These are phyloP conservation scores for Loris lydekkerianus DNA, from an alignment of 2,797 vertebrate genomes.

Conservation along the genomic window DNA sequence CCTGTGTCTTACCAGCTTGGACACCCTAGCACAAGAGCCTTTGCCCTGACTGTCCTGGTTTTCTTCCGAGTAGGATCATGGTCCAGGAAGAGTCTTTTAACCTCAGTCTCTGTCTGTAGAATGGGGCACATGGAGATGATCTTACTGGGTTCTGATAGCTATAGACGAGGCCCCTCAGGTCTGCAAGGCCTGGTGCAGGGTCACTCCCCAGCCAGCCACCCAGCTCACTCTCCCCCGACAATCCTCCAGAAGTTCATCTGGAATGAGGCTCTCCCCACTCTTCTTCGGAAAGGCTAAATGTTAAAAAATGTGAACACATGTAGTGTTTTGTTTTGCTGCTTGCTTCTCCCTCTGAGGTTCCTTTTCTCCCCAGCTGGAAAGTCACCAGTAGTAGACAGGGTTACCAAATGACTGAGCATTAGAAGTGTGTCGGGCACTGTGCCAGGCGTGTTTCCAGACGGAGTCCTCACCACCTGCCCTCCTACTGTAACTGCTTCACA, in stretches of 20 bases:
- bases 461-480: neutral
- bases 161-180: neutral
- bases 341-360: neutral
- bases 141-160: neutral
- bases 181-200: neutral
- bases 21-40: neutral
- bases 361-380: neutral
- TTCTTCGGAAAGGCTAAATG: neutral
- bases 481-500: accelerated
- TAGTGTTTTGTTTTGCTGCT: neutral
- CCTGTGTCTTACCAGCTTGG: neutral
- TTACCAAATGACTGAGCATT: neutral
- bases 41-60: neutral
- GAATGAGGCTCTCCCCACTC: neutral
- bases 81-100: neutral
- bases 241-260: neutral
- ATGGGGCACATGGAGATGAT: neutral
- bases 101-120: neutral
- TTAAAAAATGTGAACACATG: neutral
- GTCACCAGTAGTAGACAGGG: neutral
- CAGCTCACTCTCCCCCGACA: neutral
- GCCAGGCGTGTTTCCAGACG: neutral
- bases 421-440: neutral
- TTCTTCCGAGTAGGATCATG: neutral
- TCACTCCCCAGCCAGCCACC: neutral